Conservation (phyloP, 23 tunicate species). For the Ciona savignyi region DNA sequence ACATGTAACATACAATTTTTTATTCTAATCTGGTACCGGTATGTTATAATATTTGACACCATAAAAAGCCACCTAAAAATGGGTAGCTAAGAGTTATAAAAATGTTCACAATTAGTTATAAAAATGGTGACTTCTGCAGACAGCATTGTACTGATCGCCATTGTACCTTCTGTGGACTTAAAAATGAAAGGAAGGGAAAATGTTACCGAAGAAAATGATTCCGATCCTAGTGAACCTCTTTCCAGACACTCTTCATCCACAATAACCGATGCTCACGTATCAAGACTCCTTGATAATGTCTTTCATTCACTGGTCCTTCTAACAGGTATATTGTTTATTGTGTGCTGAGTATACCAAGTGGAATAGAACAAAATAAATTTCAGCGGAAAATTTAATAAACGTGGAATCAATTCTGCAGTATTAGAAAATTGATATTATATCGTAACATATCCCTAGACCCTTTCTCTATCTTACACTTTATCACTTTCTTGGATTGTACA, state of each 20-base stretch:
- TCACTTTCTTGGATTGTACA: too few relatives aligned
- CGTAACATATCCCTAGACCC: too few relatives aligned
- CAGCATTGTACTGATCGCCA: conserved; percentile 69
- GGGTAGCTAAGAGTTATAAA: not conserved
- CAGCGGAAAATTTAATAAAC: too few relatives aligned
- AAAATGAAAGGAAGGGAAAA: not conserved
- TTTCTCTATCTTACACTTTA: too few relatives aligned
- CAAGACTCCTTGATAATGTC: conserved; percentile 59
- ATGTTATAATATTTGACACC: too few relatives aligned
- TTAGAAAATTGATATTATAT: too few relatives aligned
- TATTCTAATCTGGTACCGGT: too few relatives aligned
- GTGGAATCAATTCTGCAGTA: too few relatives aligned
- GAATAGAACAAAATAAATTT: too few relatives aligned
- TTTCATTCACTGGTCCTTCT: conserved; percentile 69
- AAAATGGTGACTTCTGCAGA: conserved; percentile 14
- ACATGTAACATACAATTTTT: too few relatives aligned
- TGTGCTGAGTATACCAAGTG: too few relatives aligned
- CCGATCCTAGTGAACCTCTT: too few relatives aligned
- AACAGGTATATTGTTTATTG: conserved; percentile 67
- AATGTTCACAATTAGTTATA: not conserved
- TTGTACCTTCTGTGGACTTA: conserved; percentile 25
- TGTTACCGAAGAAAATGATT: conserved; percentile 3
- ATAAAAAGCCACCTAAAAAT: not conserved
- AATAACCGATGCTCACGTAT: conserved; percentile 50
- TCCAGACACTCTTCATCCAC: conserved; percentile 33